phyloP scores from a whole-genome alignment of 2,888 invertebrate genomes.

The Brachynemurus nebulosus region DNA sequence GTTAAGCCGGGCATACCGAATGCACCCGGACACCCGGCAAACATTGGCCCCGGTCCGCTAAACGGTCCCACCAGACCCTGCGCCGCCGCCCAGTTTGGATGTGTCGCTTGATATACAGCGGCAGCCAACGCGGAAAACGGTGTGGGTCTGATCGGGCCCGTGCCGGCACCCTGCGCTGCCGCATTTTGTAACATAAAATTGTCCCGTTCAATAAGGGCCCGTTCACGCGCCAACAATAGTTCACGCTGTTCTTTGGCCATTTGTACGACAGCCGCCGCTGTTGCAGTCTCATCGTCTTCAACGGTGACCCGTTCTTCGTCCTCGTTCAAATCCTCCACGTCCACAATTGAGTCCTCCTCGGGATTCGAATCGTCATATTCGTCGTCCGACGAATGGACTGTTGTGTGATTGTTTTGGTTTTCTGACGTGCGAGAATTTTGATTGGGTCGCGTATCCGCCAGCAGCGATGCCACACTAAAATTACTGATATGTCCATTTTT shows the following conservation, averaged over 20 bases:
- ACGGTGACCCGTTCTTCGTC: slow-evolving; percentile 20
- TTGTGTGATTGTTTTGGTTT: slow-evolving; percentile 36
- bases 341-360: slow-evolving; percentile 53
- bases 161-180: no score
- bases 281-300: slow-evolving; percentile 59
- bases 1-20: slow-evolving; percentile 30
- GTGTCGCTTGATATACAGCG: slow-evolving; percentile 41
- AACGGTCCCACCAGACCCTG: slow-evolving; percentile 43
- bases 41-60: slow-evolving; percentile 44
- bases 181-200: slow-evolving; percentile 27
- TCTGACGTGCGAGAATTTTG: slow-evolving; percentile 36
- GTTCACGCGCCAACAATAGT: slow-evolving; percentile 19
- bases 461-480: slow-evolving; percentile 78
- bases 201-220: slow-evolving; percentile 22
- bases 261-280: slow-evolving; percentile 21
- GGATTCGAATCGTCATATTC: slow-evolving; percentile 57
- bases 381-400: slow-evolving; percentile 38
- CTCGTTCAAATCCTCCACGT: slow-evolving; percentile 60
- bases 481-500: slow-evolving; percentile 52
- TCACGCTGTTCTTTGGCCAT: slow-evolving; percentile 18
- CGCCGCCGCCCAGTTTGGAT: slow-evolving; percentile 37
- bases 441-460: slow-evolving; percentile 63
- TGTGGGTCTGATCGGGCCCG: slow-evolving; percentile 60
- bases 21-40: slow-evolving; percentile 45
- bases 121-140: slow-evolving; percentile 62